Percentiles rank a stretch among this genome's conserved stretches.
Evolutionary conservation across 2,113 vertebrate species (phyloP).

Genomic region (Dromas ardeola): DNA sequence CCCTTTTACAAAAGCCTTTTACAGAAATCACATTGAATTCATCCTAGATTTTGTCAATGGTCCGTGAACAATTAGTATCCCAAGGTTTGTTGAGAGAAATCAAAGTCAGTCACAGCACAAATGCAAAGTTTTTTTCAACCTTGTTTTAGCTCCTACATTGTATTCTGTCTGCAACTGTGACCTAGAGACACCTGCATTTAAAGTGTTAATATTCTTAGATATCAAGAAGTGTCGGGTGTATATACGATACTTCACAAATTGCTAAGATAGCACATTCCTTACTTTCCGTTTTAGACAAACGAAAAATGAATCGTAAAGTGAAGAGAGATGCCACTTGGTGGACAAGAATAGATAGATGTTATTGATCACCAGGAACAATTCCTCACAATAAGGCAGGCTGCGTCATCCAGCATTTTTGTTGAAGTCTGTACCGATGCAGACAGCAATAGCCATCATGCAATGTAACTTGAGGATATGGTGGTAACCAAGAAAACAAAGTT

Average conservation of each 20-base stretch:
- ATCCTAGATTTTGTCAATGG: neutral
- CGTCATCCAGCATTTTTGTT: neutral
- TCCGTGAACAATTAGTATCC: neutral
- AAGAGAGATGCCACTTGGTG: neutral
- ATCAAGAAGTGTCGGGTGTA: neutral
- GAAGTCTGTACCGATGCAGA: neutral
- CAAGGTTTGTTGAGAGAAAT: neutral
- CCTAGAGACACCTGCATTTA: neutral
- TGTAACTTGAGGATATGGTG: neutral
- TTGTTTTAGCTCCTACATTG: neutral
- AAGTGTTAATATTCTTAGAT: neutral
- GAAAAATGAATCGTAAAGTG: neutral
- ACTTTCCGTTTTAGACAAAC: neutral
- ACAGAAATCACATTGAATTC: neutral
- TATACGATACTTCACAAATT: neutral
- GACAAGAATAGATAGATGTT: neutral
- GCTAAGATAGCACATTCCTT: neutral
- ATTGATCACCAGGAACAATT: neutral
- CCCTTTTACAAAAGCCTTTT: neutral
- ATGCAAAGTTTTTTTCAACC: neutral
- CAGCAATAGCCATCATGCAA: neutral
- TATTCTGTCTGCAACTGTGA: neutral
- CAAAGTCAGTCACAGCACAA: neutral
- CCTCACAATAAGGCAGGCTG: neutral
- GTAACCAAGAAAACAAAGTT: neutral